Percentiles rank a stretch among this genome's conserved stretches.
phyloP scores from a whole-genome alignment of 2,113 vertebrate genomes.

The Corythoichthys intestinalis region DNA sequence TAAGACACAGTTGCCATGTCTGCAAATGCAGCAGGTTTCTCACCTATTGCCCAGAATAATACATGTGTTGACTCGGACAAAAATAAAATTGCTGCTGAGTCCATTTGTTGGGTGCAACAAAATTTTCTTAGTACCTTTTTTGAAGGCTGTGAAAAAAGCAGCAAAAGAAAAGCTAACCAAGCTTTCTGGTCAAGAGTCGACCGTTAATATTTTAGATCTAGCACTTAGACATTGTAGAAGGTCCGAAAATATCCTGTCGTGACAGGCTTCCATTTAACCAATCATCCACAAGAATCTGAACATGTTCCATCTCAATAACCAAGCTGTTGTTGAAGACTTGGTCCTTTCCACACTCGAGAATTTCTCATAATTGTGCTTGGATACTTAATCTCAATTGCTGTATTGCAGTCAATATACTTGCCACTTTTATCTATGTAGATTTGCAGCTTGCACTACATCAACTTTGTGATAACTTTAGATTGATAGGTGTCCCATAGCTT shows the following conservation, averaged over 20 bases:
- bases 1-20: neutral
- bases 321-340: neutral
- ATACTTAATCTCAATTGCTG: neutral
- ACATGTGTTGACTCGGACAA: neutral
- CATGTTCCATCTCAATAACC: neutral
- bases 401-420: neutral
- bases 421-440: neutral
- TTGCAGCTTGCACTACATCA: slow-evolving; percentile 7
- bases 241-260: slow-evolving; percentile 41
- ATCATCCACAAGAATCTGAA: neutral
- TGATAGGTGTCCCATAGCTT: slow-evolving; percentile 37
- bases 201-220: slow-evolving; percentile 62
- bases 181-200: slow-evolving; percentile 39
- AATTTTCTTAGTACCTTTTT: slow-evolving; percentile 11
- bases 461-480: slow-evolving; percentile 24
- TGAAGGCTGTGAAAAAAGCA: neutral
- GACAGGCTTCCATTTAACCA: slow-evolving; percentile 40
- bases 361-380: neutral
- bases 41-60: neutral
- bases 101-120: neutral
- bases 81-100: neutral
- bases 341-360: neutral
- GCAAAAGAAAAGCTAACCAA: slow-evolving; percentile 16
- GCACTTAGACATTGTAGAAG: slow-evolving; percentile 42
- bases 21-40: neutral